Conservation (phyloP, 2,797 vertebrate species). For the Gadopsis marmoratus region DNA sequence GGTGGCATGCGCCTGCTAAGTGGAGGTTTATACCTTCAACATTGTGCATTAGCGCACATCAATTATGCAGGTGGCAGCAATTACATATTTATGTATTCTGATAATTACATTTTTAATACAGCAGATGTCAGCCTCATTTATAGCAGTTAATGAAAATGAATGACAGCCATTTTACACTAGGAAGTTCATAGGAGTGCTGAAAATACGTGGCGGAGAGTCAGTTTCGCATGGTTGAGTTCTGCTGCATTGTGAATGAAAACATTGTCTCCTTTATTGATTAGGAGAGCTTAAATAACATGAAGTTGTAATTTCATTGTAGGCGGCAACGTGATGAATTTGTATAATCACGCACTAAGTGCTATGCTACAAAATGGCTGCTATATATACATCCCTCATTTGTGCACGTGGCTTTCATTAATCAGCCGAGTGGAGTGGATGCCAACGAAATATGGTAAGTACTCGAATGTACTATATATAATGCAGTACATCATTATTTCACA, state of each 20-base stretch:
- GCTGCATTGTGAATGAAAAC: conserved; percentile 43
- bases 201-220: conserved; percentile 36
- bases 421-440: conserved; percentile 5
- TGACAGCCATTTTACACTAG: conserved; percentile 69
- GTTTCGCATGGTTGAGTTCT: conserved; percentile 21
- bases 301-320: conserved; percentile 61
- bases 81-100: conserved; percentile 86
- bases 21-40: conserved; percentile 81
- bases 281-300: conserved; percentile 53
- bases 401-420: conserved; percentile 35
- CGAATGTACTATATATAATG: conserved; percentile 8
- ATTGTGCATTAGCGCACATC: conserved; percentile 79
- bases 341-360: conserved; percentile 51
- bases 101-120: conserved; percentile 87
- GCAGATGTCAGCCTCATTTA: conserved; percentile 84
- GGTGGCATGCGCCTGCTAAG: conserved; percentile 75
- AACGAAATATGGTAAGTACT: conserved; percentile 10
- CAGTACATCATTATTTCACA: conserved; percentile 43
- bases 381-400: conserved; percentile 10
- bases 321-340: conserved; percentile 48
- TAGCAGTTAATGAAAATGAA: conserved; percentile 85
- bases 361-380: conserved; percentile 47
- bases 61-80: conserved; percentile 85
- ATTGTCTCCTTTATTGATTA: conserved; percentile 64
- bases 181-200: conserved; percentile 47